phyloP scores from a whole-genome alignment of 2,113 vertebrate species.

The Galemys pyrenaicus region DNA sequence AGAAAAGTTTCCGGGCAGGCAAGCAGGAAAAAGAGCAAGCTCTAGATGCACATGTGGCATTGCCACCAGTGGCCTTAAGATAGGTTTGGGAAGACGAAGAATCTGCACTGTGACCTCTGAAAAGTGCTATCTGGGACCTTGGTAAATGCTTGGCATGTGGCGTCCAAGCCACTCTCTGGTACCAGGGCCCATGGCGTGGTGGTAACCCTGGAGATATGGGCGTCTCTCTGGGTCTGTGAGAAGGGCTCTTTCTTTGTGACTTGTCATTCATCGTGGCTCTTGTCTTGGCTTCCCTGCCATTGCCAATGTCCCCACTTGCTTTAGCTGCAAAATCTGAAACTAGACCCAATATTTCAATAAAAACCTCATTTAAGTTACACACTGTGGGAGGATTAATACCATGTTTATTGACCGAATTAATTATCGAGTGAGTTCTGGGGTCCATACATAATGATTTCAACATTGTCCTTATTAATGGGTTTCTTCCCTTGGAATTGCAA shows the following conservation, averaged over 20 bases:
- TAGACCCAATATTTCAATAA: slow-evolving; percentile 64
- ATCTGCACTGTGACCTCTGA: neutral
- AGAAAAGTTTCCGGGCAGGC: neutral
- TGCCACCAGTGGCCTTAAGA: neutral
- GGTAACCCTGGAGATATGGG: neutral
- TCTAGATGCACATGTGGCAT: neutral
- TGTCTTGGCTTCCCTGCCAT: neutral
- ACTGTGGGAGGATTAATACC: slow-evolving; percentile 67
- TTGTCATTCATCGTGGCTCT: neutral
- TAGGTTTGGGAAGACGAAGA: neutral
- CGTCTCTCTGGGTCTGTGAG: neutral
- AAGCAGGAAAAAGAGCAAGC: neutral
- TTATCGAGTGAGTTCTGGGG: slow-evolving; percentile 47
- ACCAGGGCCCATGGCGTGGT: neutral
- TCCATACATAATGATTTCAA: slow-evolving; percentile 57
- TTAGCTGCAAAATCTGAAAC: slow-evolving; percentile 38
- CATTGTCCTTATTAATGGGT: slow-evolving; percentile 60
- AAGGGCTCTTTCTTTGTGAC: neutral
- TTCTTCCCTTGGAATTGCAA: slow-evolving; percentile 52
- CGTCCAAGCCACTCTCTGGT: neutral
- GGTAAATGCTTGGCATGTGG: neutral
- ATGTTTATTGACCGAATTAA: slow-evolving; percentile 72
- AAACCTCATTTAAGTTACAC: slow-evolving; percentile 66
- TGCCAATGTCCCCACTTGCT: neutral
- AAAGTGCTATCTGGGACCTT: neutral